Base-by-base conservation (phyloP, 2,113 vertebrate species). In the Lagopus muta region DNA sequence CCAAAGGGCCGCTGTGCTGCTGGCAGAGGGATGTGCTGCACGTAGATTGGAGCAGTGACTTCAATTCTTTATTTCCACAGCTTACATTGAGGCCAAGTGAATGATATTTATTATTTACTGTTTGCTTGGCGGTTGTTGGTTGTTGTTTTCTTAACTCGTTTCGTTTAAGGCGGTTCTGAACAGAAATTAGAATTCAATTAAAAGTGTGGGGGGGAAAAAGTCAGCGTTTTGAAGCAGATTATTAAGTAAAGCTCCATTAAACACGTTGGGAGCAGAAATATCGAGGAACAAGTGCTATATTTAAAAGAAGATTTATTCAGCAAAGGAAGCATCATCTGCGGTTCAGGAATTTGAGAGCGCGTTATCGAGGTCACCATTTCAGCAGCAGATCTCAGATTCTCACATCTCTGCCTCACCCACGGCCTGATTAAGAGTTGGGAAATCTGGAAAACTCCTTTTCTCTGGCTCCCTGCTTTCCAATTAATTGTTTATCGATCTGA, bases 401-500 rank as follows among this genome's bases (percentile, higher is more conserved):
- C 89, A 57, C 81, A 86, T 72, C 90, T 81, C 22, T 60, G 80
- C 77, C 83, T 93, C 58, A 95, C 80, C 80, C 80, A 61, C 38
- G 47, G 83, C 83, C 88, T 92, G 89, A 96, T 90, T 89, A 89
- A 90, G 90, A 93, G 95, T 94, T 92, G 21, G 84, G 96, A 82
- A 82, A 92, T 82, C 90, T 71, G 89, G 86, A 94, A 93, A 95
- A 92, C 65, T 90, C 90, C 88, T 90, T 90, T 84, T 77, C 92
- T 90, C 73, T 5, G 14, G 57, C 90, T 95, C 84, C 88, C 90
- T n/a, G 86, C 88, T 81, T 78, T 65, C 38, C 84, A 76, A 96
- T 95, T 96, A 94, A 96, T 96, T 96, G 96, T 94, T 95, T 96
- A 96, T 96, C 34, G 90, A 96, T 95, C 93, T 89, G 2, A 86